phyloP scores from a whole-genome alignment of 2,888 invertebrate genomes.

The Monopis laevigella region DNA sequence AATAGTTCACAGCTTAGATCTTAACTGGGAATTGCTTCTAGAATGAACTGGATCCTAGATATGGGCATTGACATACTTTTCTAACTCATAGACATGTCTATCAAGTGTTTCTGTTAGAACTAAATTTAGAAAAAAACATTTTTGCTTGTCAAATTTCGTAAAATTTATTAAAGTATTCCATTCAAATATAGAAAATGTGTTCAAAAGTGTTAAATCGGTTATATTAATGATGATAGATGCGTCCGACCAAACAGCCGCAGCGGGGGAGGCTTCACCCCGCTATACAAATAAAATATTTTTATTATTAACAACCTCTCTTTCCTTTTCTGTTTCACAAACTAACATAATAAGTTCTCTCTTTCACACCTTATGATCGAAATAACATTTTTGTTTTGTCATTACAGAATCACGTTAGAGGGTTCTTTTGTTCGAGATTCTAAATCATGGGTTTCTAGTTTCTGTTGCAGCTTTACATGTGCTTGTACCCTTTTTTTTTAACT shows the following conservation, averaged over 20 bases:
- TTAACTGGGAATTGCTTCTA: no score
- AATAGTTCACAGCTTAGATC: no score
- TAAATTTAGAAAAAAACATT: no score
- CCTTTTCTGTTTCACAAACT: constrained; percentile 38
- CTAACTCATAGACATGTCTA: no score
- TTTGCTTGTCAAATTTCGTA: no score
- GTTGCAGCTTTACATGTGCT: constrained; percentile 45
- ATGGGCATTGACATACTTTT: no score
- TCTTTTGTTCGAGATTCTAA: constrained; percentile 57
- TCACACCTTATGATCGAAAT: constrained; percentile 62
- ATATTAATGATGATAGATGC: constrained; percentile 67
- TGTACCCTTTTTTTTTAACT: no score
- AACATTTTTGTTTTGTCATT: constrained; percentile 68
- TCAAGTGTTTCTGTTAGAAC: no score
- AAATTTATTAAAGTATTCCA: no score
- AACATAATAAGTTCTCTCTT: constrained; percentile 35
- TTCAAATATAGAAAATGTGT: constrained; percentile 55
- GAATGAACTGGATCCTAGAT: no score
- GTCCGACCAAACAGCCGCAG: constrained; percentile 61
- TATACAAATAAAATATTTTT: constrained; percentile 67
- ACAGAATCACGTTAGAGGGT: constrained; percentile 62
- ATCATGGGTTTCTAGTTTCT: constrained; percentile 61
- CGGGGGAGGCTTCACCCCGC: constrained; percentile 66
- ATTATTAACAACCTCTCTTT: constrained; percentile 56
- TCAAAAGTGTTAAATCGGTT: constrained; percentile 68